Base-by-base conservation (phyloP, 2,888 invertebrate species). In the Aphidius colemani region DNA sequence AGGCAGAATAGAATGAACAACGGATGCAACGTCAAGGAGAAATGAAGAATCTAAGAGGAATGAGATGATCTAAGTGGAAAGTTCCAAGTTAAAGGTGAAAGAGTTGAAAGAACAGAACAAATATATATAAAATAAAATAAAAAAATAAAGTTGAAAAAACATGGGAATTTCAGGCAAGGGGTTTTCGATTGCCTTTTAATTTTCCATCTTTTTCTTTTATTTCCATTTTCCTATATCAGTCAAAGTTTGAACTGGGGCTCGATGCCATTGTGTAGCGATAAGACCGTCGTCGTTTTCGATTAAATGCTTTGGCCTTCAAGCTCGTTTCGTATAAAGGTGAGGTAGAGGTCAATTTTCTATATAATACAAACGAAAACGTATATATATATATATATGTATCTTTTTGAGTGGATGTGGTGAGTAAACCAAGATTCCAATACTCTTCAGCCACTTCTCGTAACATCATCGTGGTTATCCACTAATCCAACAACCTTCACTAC, bases 271-370 rank as follows among this genome's bases (percentile, higher is more conserved):
- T 58, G 13, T 60, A 53, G 53, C 53, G 66, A 65, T 65, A 65
- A 68, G 65, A 66, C 46, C 39, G 55, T 13, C 56, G 53, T 58
- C 60, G 58, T 68, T 63, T 65, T 60, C 69, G 71, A 71, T 70
- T 72, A 72, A 72, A 68, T 65, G 64, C 59, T 68, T 61, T 65
- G 55, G 59, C 66, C 64, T 65, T 61, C 53, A 51, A 56, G 58
- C 58, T 58, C 45, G 13, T 53, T 59, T 61, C 63, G 46, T 46
- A 45, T 53, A 40, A 40, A 10, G 7, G 44, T 13, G 13, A 39
- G 40, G 46, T 43, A 8, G 56, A 61, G 60, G 56, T 48, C 61
- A 63, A 56, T 61, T 45, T 50, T 53, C 58, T 46, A 46, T 41
- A 60, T 53, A 61, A 53, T 50, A 11, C 50, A 45, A 45, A 66